These are phyloP conservation scores for Caranx ignobilis DNA, from an alignment of 2,113 vertebrate genomes.

Conservation along the genomic window DNA sequence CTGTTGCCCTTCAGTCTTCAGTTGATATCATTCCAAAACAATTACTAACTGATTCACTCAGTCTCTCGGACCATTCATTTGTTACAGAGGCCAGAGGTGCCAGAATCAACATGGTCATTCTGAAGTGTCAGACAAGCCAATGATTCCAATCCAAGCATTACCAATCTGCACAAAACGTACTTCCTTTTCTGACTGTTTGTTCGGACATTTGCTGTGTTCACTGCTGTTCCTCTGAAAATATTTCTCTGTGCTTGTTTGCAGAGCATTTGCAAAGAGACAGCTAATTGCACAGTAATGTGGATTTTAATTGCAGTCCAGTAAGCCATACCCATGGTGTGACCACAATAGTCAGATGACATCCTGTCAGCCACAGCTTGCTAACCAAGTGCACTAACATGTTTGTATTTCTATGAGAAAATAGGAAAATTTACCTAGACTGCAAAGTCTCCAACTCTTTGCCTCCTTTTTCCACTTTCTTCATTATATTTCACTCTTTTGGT, in stretches of 20 bases:
- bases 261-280: slow-evolving; percentile 18
- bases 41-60: slow-evolving; percentile 5
- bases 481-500: not conserved
- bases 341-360: slow-evolving; percentile 1
- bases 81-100: slow-evolving; percentile 16
- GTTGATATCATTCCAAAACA: slow-evolving; percentile 32
- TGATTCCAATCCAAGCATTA: slow-evolving; percentile 41
- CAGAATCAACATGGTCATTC: slow-evolving; percentile 38
- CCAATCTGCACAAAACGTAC: slow-evolving; percentile 21
- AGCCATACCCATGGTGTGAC: slow-evolving; percentile 19
- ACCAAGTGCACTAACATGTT: slow-evolving; percentile 21
- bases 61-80: slow-evolving; percentile 44
- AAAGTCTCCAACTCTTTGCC: not conserved
- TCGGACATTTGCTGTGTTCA: slow-evolving; percentile 15
- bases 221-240: slow-evolving; percentile 38
- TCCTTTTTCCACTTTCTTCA: not conserved
- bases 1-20: not conserved
- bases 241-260: slow-evolving; percentile 33
- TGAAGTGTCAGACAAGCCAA: slow-evolving; percentile 34
- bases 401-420: slow-evolving; percentile 32
- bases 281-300: slow-evolving; percentile 29
- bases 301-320: slow-evolving; percentile 45
- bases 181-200: slow-evolving; percentile 23
- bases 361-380: not conserved
- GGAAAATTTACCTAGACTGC: not conserved